These are phyloP conservation scores for Chrysocyon brachyurus DNA, from an alignment of 2,797 vertebrate genomes.

Conservation along the genomic window DNA sequence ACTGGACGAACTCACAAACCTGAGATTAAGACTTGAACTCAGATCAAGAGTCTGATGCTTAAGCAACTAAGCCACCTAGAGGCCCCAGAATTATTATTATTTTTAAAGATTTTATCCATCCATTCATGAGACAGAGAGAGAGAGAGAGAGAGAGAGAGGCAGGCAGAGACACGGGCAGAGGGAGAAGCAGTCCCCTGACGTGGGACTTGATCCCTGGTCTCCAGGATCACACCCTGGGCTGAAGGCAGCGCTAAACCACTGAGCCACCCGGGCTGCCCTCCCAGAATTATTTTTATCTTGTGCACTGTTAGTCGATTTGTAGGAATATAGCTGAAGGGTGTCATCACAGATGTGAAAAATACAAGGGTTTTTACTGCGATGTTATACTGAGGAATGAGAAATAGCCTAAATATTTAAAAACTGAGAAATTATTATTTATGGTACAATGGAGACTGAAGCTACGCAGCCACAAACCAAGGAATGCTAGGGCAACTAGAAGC, in stretches of 20 bases:
- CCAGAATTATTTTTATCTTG: conserved; percentile 40
- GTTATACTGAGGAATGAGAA: conserved; percentile 48
- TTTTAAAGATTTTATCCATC: no score
- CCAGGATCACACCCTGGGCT: no score
- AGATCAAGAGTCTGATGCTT: not conserved
- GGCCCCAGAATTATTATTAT: no score
- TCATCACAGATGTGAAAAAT: not conserved
- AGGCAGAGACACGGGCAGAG: no score
- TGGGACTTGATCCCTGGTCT: no score
- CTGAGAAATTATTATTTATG: not conserved
- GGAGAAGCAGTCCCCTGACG: no score
- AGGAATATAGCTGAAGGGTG: conserved; percentile 1
- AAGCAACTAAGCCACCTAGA: no score
- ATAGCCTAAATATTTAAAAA: conserved; percentile 37
- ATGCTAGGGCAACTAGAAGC: not conserved
- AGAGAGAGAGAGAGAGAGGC: no score
- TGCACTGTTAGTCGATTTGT: conserved; percentile 11
- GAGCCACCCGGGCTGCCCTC: not conserved
- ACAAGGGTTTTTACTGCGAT: not conserved
- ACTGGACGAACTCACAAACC: not conserved
- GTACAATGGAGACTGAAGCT: not conserved
- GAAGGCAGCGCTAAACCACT: no score
- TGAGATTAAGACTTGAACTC: not conserved
- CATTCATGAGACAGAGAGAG: no score
- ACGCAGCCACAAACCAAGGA: not conserved